Conservation (phyloP, 1,140 invertebrate genomes). For the Penaeus vannamei region DNA sequence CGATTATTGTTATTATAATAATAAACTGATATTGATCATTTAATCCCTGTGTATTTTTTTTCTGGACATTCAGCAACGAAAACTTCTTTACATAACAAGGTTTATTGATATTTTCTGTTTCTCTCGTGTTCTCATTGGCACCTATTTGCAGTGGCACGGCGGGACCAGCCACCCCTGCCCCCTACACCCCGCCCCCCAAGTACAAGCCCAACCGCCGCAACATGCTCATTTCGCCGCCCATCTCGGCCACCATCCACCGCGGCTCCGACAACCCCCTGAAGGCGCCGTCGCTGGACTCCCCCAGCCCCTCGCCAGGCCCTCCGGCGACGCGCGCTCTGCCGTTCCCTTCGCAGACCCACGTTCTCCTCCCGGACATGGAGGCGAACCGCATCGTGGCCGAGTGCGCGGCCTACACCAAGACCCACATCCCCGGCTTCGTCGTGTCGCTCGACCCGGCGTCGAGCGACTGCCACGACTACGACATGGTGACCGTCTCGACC, state of each 20-base stretch:
- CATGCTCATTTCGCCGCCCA: conserved; percentile 67
- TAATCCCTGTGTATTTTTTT: too few relatives aligned
- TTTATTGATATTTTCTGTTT: not conserved
- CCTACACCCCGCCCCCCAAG: conserved; percentile 58
- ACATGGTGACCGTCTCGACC: conserved; percentile 21
- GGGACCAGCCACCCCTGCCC: conserved; percentile 23
- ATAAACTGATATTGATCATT: too few relatives aligned
- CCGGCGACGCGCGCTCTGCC: conserved; percentile 8
- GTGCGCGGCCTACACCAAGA: conserved; percentile 64
- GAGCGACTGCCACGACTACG: conserved; percentile 57
- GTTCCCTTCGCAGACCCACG: not conserved
- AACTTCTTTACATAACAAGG: too few relatives aligned
- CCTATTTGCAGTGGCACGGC: conserved; percentile 25
- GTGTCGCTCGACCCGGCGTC: conserved; percentile 8
- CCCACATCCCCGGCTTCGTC: conserved; percentile 55
- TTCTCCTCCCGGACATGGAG: conserved; percentile 50
- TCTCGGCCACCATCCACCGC: conserved; percentile 66
- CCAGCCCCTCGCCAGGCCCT: conserved; percentile 17
- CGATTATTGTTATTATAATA: too few relatives aligned
- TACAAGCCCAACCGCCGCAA: conserved; percentile 62
- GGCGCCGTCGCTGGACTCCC: not conserved
- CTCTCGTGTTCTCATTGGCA: not conserved
- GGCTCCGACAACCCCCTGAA: conserved; percentile 62
- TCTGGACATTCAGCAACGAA: too few relatives aligned
- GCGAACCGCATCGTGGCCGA: conserved; percentile 63